Conservation (phyloP, 2,113 vertebrate species). For the Cyphotilapia sp. region DNA sequence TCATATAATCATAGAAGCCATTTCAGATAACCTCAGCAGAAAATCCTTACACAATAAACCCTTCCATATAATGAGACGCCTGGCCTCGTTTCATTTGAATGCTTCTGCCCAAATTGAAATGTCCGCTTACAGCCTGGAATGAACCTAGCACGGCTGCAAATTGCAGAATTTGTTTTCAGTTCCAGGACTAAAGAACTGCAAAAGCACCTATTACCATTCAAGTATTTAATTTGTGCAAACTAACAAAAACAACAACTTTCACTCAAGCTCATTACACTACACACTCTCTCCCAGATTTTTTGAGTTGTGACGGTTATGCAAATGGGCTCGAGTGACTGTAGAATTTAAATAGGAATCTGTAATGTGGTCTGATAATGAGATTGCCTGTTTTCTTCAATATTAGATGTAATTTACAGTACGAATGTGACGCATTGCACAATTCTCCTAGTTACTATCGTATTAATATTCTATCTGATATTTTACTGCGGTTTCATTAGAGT, state of each 20-base stretch:
- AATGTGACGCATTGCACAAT: background rate
- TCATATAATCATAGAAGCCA: conserved; percentile 7
- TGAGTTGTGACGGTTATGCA: conserved; percentile 16
- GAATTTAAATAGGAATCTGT: conserved; percentile 11
- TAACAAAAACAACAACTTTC: conserved; percentile 53
- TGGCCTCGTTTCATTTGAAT: conserved; percentile 30
- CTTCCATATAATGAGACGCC: conserved; percentile 38
- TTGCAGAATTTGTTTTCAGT: conserved; percentile 42
- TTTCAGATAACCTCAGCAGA: background rate
- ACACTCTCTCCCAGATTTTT: conserved; percentile 2
- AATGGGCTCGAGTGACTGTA: background rate
- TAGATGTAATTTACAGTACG: background rate
- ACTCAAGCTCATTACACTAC: conserved; percentile 31
- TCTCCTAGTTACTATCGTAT: background rate
- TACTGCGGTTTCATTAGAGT: background rate
- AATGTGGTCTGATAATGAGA: conserved; percentile 12
- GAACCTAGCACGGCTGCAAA: conserved; percentile 22
- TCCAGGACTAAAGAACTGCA: conserved; percentile 31
- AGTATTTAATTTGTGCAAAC: conserved; percentile 51
- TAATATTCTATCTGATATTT: background rate
- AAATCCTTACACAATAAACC: conserved; percentile 12
- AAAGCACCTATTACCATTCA: conserved; percentile 41
- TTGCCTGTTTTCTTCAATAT: background rate
- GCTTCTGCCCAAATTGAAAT: conserved; percentile 46
- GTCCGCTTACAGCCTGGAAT: conserved; percentile 29